Percentiles rank a stretch among this genome's conserved stretches.
Conservation (phyloP, 2,888 invertebrate species). For the Galeruca laticollis region DNA sequence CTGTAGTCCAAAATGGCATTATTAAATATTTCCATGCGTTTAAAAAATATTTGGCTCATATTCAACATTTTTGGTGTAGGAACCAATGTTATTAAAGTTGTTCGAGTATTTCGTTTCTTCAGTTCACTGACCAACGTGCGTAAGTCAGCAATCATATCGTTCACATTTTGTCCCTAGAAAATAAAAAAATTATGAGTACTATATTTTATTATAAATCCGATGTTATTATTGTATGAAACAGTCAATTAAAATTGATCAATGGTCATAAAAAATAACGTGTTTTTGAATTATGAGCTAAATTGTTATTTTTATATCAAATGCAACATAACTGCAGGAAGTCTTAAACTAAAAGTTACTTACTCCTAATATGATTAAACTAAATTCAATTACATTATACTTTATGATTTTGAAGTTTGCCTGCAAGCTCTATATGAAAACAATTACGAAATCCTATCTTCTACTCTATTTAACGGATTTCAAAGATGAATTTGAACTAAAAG, state of each 20-base stretch:
- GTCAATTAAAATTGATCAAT: not conserved
- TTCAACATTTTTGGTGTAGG: conserved; percentile 54
- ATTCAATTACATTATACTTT: no score
- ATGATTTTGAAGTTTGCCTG: no score
- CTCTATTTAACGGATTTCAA: not conserved
- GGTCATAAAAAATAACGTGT: no score
- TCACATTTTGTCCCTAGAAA: conserved; percentile 52
- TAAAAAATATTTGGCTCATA: conserved; percentile 43
- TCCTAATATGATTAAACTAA: no score
- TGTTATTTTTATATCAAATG: no score
- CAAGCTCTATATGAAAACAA: no score
- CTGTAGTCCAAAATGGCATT: conserved; percentile 56
- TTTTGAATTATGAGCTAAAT: no score
- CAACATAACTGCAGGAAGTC: no score
- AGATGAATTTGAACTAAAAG: not conserved
- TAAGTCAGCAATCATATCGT: conserved; percentile 55
- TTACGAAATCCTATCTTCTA: no score
- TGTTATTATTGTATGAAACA: not conserved
- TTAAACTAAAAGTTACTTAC: no score
- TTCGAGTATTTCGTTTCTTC: conserved; percentile 52
- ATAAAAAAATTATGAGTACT: conserved; percentile 13
- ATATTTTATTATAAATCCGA: not conserved
- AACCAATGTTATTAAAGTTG: conserved; percentile 55
- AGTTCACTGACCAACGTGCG: conserved; percentile 52
- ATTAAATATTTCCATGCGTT: conserved; percentile 55